Base-by-base conservation (phyloP, 2,797 vertebrate genomes). In the Pseudochromis fuscus region DNA sequence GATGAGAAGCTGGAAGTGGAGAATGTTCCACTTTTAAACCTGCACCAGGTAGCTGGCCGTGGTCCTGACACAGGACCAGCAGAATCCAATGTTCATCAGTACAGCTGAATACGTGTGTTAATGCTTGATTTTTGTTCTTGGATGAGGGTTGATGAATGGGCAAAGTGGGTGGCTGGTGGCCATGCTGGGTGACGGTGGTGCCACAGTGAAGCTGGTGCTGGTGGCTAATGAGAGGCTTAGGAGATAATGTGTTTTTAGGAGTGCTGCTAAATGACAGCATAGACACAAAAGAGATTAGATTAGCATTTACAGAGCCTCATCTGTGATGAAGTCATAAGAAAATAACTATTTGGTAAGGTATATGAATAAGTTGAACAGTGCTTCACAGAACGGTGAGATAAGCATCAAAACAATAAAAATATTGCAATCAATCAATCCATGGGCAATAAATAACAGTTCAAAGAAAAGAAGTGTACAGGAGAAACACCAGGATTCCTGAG, bases 1-100 rank as follows among this genome's bases (percentile, higher is more conserved):
- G 90, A 93, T 93, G 93, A 95, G 94, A 91, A 37, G 60, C 40
- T 75, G 12, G 23, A 31, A 77, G 73, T 44, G 72, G 80, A 80
- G 82, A 23, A 46, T 31, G 70, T 68, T 82, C 66, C 69, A 67
- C 66, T 67, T 68, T 74, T 30, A 48, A 72, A 62, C 50, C 49
- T 66, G 35, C 58, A 25, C 50, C 52, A 56, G 33, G 38, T 46
- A 48, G 52, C 66, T 23, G n/a, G 59, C 33, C 55, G 35, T 28
- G 46, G 58, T 49, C 55, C 21, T 11, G 11, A 50, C 49, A 89
- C 61, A 75, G 70, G 88, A 90, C 90, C 87, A 70, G 30, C 60
- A 65, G 40, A 78, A 64, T 48, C 9, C 27, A 48, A 42, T 60
- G 40, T 53, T 56, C 11, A 63, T 24, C 27, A 44, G 38, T n/a